These are phyloP conservation scores for Austrofundulus limnaeus DNA, from an alignment of 2,113 vertebrate genomes.

Conservation along the genomic window DNA sequence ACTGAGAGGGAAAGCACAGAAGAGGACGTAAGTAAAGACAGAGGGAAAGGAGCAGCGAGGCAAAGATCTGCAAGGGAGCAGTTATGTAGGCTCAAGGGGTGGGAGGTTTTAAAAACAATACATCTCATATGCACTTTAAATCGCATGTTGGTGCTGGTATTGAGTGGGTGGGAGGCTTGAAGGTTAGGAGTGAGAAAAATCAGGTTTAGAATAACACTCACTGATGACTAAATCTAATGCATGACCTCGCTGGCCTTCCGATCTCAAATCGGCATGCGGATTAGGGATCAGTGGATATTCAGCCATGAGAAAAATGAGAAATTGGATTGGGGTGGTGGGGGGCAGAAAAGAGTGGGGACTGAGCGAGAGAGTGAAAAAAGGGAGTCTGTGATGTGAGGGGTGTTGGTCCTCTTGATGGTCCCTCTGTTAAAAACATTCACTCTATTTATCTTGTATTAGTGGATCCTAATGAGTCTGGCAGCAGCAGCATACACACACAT, in stretches of 20 bases:
- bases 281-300: constrained; percentile 54
- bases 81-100: not conserved
- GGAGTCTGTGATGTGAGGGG: constrained; percentile 24
- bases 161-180: constrained; percentile 8
- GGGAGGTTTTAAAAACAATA: constrained; percentile 20
- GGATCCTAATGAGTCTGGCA: constrained; percentile 37
- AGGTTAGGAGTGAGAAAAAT: constrained; percentile 23
- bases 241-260: constrained; percentile 32
- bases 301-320: constrained; percentile 43
- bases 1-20: constrained; percentile 8
- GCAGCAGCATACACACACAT: constrained; percentile 2
- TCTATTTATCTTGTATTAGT: constrained; percentile 47
- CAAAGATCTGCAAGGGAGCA: not conserved
- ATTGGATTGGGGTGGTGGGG: not conserved
- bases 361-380: constrained; percentile 10
- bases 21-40: not conserved
- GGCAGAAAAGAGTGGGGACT: constrained; percentile 1
- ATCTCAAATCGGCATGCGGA: constrained; percentile 50
- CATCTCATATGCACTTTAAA: not conserved
- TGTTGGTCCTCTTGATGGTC: constrained; percentile 31
- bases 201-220: constrained; percentile 18
- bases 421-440: constrained; percentile 17
- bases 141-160: too few species aligned
- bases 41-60: constrained; percentile 1
- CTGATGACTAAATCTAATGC: constrained; percentile 44